phyloP scores from a whole-genome alignment of 2,888 invertebrate genomes.

The Apoda limacodes region DNA sequence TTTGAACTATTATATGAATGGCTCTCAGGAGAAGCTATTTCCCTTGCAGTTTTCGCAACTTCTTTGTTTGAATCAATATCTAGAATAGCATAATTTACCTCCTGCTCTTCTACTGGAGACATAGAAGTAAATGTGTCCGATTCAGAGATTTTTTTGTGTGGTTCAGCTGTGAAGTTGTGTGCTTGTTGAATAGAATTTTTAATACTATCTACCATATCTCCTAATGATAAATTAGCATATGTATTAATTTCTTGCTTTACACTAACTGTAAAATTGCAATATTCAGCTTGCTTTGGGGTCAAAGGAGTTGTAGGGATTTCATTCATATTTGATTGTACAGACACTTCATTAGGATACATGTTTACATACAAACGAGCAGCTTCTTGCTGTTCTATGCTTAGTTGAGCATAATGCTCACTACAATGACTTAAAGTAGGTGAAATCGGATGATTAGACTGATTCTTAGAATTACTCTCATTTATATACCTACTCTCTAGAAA shows the following conservation, averaged over 20 bases:
- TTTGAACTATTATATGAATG: constrained; percentile 41
- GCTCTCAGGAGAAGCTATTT: constrained; percentile 39
- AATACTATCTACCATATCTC: constrained; percentile 40
- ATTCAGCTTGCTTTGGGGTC: constrained; percentile 51
- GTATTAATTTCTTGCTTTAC: constrained; percentile 42
- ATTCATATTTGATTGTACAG: constrained; percentile 29
- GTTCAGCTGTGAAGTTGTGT: constrained; percentile 24
- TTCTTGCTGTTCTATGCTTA: constrained; percentile 51
- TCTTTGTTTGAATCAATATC: constrained; percentile 76
- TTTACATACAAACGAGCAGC: constrained; percentile 55
- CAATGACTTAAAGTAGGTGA: constrained; percentile 55
- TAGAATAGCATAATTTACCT: constrained; percentile 82
- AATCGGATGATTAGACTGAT: constrained; percentile 28
- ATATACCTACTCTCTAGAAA: constrained; percentile 46
- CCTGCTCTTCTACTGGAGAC: constrained; percentile 50
- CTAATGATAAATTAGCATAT: constrained; percentile 53
- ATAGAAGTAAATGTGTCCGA: constrained; percentile 54
- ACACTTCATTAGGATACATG: constrained; percentile 38
- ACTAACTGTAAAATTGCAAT: constrained; percentile 43
- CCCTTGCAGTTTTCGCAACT: constrained; percentile 28
- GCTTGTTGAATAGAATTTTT: constrained; percentile 34
- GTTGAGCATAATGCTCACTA: constrained; percentile 62
- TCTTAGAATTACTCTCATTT: constrained; percentile 24
- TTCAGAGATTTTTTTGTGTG: constrained; percentile 47
- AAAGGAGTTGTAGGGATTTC: constrained; percentile 47